Percentiles rank a stretch among this genome's conserved stretches.
phyloP scores from a whole-genome alignment of 2,797 vertebrate genomes.

The Adrianichthys oophorus region DNA sequence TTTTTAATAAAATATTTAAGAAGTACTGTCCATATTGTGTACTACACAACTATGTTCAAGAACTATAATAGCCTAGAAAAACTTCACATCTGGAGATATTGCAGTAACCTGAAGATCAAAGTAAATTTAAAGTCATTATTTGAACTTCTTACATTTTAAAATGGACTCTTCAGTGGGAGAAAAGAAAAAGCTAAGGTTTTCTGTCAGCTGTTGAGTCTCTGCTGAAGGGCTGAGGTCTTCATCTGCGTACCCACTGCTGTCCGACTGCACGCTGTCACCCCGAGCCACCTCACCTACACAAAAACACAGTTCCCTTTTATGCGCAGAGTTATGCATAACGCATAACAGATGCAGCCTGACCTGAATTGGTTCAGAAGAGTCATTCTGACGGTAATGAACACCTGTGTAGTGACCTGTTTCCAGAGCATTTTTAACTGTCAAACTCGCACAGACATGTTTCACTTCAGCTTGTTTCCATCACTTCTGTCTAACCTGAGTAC shows the following conservation, averaged over 20 bases:
- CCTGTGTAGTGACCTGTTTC: constrained; percentile 14
- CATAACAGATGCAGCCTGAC: constrained; percentile 30
- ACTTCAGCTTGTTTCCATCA: not conserved
- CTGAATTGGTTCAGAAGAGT: constrained; percentile 21
- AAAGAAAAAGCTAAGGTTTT: not conserved
- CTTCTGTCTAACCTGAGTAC: not conserved
- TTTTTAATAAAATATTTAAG: constrained; percentile 41
- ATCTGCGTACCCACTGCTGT: constrained; percentile 81
- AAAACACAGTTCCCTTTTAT: constrained; percentile 3
- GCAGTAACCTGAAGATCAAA: no score
- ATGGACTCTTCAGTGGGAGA: no score
- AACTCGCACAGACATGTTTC: not conserved
- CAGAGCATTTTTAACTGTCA: not conserved
- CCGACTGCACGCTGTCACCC: constrained; percentile 70
- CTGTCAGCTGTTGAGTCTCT: constrained; percentile 41
- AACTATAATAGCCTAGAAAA: not conserved
- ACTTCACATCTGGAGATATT: not conserved
- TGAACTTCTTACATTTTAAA: no score
- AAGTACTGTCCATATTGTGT: constrained; percentile 15
- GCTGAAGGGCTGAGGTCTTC: constrained; percentile 61
- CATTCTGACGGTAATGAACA: constrained; percentile 11
- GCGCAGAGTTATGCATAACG: not conserved
- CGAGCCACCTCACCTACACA: constrained; percentile 64
- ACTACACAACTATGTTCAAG: constrained; percentile 4
- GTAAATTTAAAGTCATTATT: no score